These are phyloP conservation scores for Opisthograptis luteolata DNA, from an alignment of 2,888 invertebrate genomes.

Conservation along the genomic window DNA sequence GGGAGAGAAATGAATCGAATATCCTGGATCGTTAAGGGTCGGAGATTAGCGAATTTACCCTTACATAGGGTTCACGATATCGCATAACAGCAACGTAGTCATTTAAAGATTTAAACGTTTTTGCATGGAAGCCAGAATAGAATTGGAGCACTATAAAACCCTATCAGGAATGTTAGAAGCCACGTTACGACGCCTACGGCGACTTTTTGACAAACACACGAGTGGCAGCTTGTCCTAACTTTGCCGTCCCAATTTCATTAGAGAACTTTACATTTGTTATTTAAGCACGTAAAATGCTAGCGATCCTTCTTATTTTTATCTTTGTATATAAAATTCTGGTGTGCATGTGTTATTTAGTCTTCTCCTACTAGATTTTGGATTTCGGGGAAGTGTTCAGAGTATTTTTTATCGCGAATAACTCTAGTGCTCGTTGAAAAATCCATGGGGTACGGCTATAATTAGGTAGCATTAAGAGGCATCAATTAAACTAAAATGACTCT, in stretches of 20 bases:
- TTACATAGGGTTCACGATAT: slow-evolving; percentile 28
- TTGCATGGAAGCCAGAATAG: slow-evolving; percentile 41
- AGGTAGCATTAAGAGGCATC: too few species aligned
- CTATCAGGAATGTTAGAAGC: slow-evolving; percentile 66
- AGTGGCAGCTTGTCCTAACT: slow-evolving; percentile 49
- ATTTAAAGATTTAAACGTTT: slow-evolving; percentile 43
- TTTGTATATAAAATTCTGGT: too few species aligned
- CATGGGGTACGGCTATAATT: too few species aligned
- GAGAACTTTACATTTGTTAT: slow-evolving; percentile 58
- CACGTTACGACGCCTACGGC: slow-evolving; percentile 57
- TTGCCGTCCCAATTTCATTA: slow-evolving; percentile 58
- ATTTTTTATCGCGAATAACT: too few species aligned
- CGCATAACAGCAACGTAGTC: too few species aligned
- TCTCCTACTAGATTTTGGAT: too few species aligned
- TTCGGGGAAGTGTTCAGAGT: too few species aligned
- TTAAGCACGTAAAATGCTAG: slow-evolving; percentile 56
- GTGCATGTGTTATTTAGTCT: background rate
- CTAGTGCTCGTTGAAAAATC: too few species aligned
- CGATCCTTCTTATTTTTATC: slow-evolving; percentile 47
- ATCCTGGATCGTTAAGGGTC: slow-evolving; percentile 37
- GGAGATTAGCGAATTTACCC: slow-evolving; percentile 36
- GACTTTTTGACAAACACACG: slow-evolving; percentile 67
- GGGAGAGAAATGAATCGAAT: slow-evolving; percentile 32
- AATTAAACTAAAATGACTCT: too few species aligned
- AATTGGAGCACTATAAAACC: slow-evolving; percentile 64